Evolutionary conservation across 1,140 invertebrate species (phyloP).

Genomic region (Trichoplusia ni): DNA sequence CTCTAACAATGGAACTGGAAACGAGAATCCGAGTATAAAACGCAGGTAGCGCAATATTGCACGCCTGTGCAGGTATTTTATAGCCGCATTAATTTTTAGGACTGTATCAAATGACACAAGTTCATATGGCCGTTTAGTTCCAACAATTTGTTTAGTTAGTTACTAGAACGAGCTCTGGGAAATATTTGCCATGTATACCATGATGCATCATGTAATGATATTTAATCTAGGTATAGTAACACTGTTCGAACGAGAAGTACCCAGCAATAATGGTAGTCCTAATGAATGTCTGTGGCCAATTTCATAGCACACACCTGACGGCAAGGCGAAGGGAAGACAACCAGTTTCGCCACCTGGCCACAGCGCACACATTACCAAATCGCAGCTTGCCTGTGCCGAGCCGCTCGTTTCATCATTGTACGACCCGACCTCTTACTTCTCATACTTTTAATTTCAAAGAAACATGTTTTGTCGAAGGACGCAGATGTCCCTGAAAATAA

Average conservation of each 20-base stretch:
- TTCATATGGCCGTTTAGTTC: conserved; percentile 32
- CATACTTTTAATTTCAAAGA: conserved; percentile 20
- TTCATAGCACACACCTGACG: conserved; percentile 54
- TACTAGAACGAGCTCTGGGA: background rate
- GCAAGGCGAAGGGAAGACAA: conserved; percentile 45
- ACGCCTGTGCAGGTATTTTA: conserved; percentile 20
- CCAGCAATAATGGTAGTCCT: too few species aligned
- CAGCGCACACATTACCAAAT: conserved; percentile 37
- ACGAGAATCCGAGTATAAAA: conserved; percentile 22
- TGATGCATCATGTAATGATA: too few species aligned
- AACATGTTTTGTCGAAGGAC: conserved; percentile 9
- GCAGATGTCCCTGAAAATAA: conserved; percentile 25
- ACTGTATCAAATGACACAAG: background rate
- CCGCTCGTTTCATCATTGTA: conserved; percentile 29
- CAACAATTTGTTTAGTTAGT: background rate
- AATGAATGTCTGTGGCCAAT: conserved; percentile 40
- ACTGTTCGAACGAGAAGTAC: too few species aligned
- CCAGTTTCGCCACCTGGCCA: conserved; percentile 65
- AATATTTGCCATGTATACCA: background rate
- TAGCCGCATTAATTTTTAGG: background rate
- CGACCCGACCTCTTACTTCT: conserved; percentile 19
- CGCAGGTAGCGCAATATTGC: conserved; percentile 37
- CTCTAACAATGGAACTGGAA: conserved; percentile 47
- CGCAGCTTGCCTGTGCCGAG: conserved; percentile 21
- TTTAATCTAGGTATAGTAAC: too few species aligned